Percentiles rank a stretch among this genome's conserved stretches.
These are phyloP conservation scores for Lycaena phlaeas DNA, from an alignment of 2,888 invertebrate species.

Conservation along the genomic window DNA sequence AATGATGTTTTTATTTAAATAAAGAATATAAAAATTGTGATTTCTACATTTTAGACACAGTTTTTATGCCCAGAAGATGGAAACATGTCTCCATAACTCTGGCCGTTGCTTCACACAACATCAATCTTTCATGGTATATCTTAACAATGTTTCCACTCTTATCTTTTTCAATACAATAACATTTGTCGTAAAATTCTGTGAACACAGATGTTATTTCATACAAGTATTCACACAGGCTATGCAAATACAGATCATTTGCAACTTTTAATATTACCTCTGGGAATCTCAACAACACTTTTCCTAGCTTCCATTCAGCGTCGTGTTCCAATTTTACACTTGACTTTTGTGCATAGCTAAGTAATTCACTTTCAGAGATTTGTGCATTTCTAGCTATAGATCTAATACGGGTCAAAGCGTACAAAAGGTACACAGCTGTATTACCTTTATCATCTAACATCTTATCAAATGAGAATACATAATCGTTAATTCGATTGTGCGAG, in stretches of 20 bases:
- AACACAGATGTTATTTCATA: slow-evolving; percentile 95
- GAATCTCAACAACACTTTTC: slow-evolving; percentile 88
- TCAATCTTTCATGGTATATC: slow-evolving; percentile 88
- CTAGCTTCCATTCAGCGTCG: slow-evolving; percentile 95
- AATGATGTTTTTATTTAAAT: too few species aligned
- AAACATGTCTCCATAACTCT: slow-evolving; percentile 90
- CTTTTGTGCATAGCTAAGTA: slow-evolving; percentile 74
- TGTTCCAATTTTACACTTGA: slow-evolving; percentile 82
- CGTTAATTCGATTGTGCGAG: slow-evolving; percentile 92
- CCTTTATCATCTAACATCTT: slow-evolving; percentile 99
- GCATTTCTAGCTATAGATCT: slow-evolving; percentile 90
- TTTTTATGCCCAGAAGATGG: slow-evolving; percentile 90
- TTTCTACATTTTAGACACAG: slow-evolving; percentile 91
- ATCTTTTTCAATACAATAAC: slow-evolving; percentile 97
- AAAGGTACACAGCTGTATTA: slow-evolving; percentile 97
- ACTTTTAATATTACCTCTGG: slow-evolving; percentile 90
- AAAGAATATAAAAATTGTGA: slow-evolving; percentile 12
- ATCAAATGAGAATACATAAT: slow-evolving; percentile 98
- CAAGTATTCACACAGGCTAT: slow-evolving; percentile 94
- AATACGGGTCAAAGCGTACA: slow-evolving; percentile 96
- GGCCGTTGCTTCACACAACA: slow-evolving; percentile 94
- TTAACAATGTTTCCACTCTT: slow-evolving; percentile 83
- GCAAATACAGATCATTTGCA: slow-evolving; percentile 85
- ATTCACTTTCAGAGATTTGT: slow-evolving; percentile 75
- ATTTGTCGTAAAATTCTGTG: slow-evolving; percentile 97